These are phyloP conservation scores for Oncopodura yosiiana DNA, from an alignment of 1,140 invertebrate genomes.

Conservation along the genomic window DNA sequence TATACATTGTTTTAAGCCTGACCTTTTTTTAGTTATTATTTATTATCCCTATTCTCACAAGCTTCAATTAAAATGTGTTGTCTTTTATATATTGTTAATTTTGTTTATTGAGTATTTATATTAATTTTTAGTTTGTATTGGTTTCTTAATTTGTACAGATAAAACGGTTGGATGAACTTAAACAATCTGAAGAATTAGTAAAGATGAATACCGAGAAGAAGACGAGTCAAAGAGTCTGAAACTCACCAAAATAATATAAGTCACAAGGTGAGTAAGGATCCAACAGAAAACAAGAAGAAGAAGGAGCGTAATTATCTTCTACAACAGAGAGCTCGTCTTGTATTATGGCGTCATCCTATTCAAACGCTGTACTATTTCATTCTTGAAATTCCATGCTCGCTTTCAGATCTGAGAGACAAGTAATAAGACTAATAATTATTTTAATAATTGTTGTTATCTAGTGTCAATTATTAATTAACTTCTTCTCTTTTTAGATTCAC, in stretches of 20 bases:
- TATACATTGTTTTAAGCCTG: not conserved
- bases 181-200: slow-evolving; percentile 24
- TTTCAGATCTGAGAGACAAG: slow-evolving; percentile 26
- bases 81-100: not conserved
- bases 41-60: not conserved
- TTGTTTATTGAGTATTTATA: no score
- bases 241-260: not conserved
- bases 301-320: no score
- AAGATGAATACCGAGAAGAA: slow-evolving; percentile 3
- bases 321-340: no score
- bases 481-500: slow-evolving; percentile 17
- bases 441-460: no score
- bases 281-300: not conserved
- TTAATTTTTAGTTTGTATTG: no score
- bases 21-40: not conserved
- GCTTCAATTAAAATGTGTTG: slow-evolving; percentile 1
- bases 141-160: slow-evolving; percentile 19
- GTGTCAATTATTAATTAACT: no score
- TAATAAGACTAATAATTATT: slow-evolving; percentile 5
- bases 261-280: not conserved
- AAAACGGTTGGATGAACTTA: slow-evolving; percentile 28
- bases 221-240: not conserved
- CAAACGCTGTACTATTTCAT: slow-evolving; percentile 73
- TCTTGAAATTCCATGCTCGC: slow-evolving; percentile 51
- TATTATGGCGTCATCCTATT: slow-evolving; percentile 77